Percentiles rank a stretch among this genome's conserved stretches.
Conservation (phyloP, 2,797 vertebrate genomes). For the Eospalax fontanierii region DNA sequence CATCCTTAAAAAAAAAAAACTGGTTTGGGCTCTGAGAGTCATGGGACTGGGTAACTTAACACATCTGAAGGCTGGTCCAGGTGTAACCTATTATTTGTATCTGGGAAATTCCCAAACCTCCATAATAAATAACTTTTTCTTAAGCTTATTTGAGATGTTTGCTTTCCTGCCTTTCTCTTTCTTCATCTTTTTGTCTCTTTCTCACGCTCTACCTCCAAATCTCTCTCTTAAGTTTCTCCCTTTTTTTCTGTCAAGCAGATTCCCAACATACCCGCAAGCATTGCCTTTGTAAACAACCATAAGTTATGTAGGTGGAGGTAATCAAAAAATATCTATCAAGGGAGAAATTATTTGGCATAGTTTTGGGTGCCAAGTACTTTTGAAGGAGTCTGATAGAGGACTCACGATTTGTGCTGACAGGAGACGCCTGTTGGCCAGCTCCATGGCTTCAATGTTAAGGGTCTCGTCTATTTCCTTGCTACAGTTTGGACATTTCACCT, state of each 20-base stretch:
- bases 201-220: background rate
- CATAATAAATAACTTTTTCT: constrained; percentile 21
- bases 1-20: background rate
- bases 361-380: background rate
- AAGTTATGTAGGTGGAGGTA: background rate
- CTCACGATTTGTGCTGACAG: constrained; percentile 82
- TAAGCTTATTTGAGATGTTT: constrained; percentile 14
- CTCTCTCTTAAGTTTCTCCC: background rate
- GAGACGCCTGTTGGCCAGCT: constrained; percentile 81
- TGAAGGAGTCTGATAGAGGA: background rate
- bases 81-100: background rate
- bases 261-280: background rate
- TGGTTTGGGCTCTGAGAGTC: background rate
- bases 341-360: background rate
- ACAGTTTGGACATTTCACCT: constrained; percentile 78
- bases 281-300: background rate
- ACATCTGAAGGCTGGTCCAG: background rate
- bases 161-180: background rate
- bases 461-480: constrained; percentile 76
- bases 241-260: background rate
- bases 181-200: accelerated
- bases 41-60: background rate
- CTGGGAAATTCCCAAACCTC: background rate
- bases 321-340: background rate
- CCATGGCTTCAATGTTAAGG: constrained; percentile 76